These are phyloP conservation scores for Ophioninae sp. DNA, from an alignment of 2,888 invertebrate species.

Conservation along the genomic window DNA sequence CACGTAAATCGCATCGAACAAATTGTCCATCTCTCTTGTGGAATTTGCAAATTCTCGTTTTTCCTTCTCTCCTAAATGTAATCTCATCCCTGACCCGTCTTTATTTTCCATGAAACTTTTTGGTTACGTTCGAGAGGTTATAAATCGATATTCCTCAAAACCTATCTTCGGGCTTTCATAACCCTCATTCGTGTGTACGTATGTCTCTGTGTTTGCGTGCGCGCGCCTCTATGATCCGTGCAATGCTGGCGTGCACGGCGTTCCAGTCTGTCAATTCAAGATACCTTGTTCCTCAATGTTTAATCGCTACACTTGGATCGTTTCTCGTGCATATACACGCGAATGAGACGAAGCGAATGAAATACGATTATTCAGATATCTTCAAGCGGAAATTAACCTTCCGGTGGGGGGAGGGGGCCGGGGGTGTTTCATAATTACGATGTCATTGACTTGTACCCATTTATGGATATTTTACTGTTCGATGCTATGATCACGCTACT, in stretches of 20 bases:
- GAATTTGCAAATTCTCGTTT: background rate
- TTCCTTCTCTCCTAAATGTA: background rate
- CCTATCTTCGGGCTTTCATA: constrained; percentile 59
- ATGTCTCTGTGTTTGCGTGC: background rate
- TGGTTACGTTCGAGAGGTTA: constrained; percentile 76
- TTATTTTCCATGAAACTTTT: background rate
- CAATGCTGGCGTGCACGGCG: constrained; percentile 54
- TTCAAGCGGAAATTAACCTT: background rate
- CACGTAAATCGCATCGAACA: background rate
- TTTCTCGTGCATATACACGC: constrained; percentile 11
- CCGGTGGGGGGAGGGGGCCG: background rate
- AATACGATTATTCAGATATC: background rate
- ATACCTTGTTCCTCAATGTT: constrained; percentile 38
- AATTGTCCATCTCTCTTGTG: background rate
- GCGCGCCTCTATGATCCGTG: constrained; percentile 38
- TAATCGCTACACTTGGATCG: constrained; percentile 6
- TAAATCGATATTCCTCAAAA: constrained; percentile 77
- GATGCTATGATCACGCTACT: background rate
- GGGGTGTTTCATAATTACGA: constrained; percentile 37
- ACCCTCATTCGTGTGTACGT: constrained; percentile 19
- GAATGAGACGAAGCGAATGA: constrained; percentile 6
- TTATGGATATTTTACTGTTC: background rate
- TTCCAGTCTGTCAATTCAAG: constrained; percentile 57
- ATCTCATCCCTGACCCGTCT: background rate
- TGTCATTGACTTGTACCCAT: constrained; percentile 53